Conservation (phyloP, 1,140 invertebrate genomes). For the Drosophila tsacasi region DNA sequence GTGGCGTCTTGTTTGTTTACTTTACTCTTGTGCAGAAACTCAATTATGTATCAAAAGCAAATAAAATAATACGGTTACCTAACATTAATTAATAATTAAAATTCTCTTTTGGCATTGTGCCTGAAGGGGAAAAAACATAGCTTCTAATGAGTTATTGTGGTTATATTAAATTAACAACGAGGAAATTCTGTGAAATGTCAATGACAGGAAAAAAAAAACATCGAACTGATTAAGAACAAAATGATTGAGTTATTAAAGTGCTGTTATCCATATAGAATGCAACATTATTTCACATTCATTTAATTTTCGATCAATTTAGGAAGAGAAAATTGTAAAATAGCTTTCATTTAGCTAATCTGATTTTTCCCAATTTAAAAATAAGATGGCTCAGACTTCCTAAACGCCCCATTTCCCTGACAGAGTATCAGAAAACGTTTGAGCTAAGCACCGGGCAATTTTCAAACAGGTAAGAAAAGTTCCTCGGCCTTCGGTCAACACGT, state of each 20-base stretch:
- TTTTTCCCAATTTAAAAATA: background rate
- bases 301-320: background rate
- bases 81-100: conserved; percentile 11
- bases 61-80: conserved; percentile 5
- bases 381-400: too few relatives aligned
- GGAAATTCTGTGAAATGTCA: background rate
- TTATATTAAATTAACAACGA: background rate
- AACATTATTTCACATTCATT: background rate
- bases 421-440: conserved; percentile 27
- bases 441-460: conserved; percentile 17
- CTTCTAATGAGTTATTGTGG: background rate
- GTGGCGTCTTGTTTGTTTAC: conserved; percentile 13
- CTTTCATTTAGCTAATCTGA: background rate
- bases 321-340: background rate
- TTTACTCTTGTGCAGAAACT: background rate
- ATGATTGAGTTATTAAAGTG: background rate
- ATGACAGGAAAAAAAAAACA: background rate
- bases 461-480: conserved; percentile 28
- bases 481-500: conserved; percentile 49
- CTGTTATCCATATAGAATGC: too few relatives aligned
- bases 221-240: background rate
- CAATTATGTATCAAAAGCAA: conserved; percentile 17
- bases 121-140: too few relatives aligned
- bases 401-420: background rate
- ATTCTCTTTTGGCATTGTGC: background rate